phyloP scores from a whole-genome alignment of 2,888 invertebrate genomes.

The Clepsis dumicolana region DNA sequence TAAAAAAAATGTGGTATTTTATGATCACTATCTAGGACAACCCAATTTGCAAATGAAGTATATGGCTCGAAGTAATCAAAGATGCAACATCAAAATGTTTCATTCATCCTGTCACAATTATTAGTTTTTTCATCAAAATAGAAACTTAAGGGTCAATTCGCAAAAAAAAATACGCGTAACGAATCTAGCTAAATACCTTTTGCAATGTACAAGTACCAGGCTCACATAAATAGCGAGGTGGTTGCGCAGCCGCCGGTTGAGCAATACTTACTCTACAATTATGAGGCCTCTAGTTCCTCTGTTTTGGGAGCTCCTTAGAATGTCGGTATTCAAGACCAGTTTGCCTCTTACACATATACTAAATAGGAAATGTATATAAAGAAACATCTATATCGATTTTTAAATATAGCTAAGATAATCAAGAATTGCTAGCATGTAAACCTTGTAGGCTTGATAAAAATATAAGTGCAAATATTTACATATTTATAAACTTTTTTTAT shows the following conservation, averaged over 20 bases:
- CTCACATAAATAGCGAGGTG: conserved; percentile 45
- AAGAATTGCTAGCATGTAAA: too few relatives aligned
- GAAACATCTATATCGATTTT: neutral
- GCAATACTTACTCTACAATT: conserved; percentile 48
- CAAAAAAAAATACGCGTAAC: conserved; percentile 24
- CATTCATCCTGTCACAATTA: neutral
- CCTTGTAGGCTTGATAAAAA: too few relatives aligned
- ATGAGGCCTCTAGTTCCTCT: conserved; percentile 44
- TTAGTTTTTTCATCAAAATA: conserved; percentile 18
- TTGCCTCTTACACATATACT: neutral
- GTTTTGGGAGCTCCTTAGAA: conserved; percentile 3
- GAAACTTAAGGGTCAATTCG: conserved; percentile 26
- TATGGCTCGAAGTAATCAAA: too few relatives aligned
- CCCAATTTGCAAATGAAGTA: too few relatives aligned
- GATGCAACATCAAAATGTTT: too few relatives aligned
- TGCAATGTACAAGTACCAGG: conserved; percentile 49
- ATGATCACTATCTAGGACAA: too few relatives aligned
- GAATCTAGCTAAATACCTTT: conserved; percentile 36
- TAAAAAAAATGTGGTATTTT: too few relatives aligned
- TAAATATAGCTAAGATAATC: neutral
- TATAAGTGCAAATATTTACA: too few relatives aligned
- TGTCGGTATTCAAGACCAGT: neutral
- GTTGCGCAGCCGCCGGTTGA: conserved; percentile 46
- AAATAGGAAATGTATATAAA: neutral
- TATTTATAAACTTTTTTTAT: too few relatives aligned